A percentile compares a stretch with the other conserved stretches of the same genome.
phyloP scores from a whole-genome alignment of 2,888 invertebrate species.

The Melieria crassipennis region DNA sequence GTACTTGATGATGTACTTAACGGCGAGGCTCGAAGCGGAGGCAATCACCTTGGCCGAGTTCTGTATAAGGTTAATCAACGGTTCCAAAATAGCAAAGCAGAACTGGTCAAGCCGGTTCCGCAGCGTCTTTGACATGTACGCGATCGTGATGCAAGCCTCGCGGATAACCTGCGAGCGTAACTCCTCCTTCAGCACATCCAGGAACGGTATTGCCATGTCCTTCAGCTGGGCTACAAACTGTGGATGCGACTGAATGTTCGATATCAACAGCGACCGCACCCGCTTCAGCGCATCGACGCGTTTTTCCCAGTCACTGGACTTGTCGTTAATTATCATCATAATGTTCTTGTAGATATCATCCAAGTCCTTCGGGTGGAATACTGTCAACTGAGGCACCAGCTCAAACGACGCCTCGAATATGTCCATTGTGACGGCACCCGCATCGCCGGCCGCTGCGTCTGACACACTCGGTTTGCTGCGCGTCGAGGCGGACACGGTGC shows the following conservation, averaged over 20 bases:
- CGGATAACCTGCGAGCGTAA: conserved; percentile 85
- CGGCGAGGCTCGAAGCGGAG: conserved; percentile 85
- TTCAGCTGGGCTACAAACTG: conserved; percentile 80
- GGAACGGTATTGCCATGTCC: conserved; percentile 82
- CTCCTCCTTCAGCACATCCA: conserved; percentile 86
- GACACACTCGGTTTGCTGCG: conserved; percentile 55
- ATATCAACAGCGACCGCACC: conserved; percentile 82
- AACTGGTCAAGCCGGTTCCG: conserved; percentile 86
- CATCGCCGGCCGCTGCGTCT: conserved; percentile 66
- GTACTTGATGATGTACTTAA: conserved; percentile 87
- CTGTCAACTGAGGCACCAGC: conserved; percentile 80
- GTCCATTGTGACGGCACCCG: conserved; percentile 91
- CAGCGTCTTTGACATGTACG: conserved; percentile 87
- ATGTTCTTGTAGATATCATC: conserved; percentile 82
- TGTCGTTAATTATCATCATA: conserved; percentile 79
- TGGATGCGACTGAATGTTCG: conserved; percentile 78
- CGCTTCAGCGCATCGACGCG: conserved; percentile 89
- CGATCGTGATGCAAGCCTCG: conserved; percentile 95
- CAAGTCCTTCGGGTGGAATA: conserved; percentile 86
- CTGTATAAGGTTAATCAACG: conserved; percentile 88
- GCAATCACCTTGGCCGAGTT: conserved; percentile 97
- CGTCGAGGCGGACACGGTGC: conserved; percentile 61
- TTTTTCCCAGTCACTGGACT: conserved; percentile 92
- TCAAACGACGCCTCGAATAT: conserved; percentile 88
- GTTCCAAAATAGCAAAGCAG: conserved; percentile 83